Evolutionary conservation across 2,797 vertebrate species (phyloP), one percentile per base, ranked within the genome.

Genomic region (Platalea minor): DNA sequence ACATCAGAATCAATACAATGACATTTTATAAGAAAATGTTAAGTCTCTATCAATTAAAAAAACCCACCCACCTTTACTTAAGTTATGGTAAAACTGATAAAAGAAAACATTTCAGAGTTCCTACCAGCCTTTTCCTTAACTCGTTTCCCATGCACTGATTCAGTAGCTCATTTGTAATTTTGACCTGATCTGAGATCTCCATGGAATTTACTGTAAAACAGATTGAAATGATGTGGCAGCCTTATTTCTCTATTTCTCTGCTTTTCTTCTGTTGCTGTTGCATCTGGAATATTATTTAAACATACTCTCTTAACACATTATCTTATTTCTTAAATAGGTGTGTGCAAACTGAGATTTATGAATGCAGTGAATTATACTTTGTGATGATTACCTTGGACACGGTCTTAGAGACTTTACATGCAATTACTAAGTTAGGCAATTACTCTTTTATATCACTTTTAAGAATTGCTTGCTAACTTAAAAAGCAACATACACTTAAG

Each of bases 31-130:
- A n/a, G 18, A 54, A 79, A 87, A 76, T 41, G 68, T 23, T 69
- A 51, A 19, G 14, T 51, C 4, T 28, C 24, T 54, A 11, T 59
- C 78, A 68, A 51, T 48, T 61, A 31, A 57, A 78, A 78, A 33
- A 17, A 2, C 0, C 6, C 11, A 43, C 2, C 0, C 9, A 19
- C 11, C 4, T 65, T 80, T 61, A 37, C 1, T 56, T n/a, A 65
- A 69, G 8, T 26, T 57, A 37, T 5, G 8, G 23, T 31, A 51
- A 73, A 65, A 88, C 2, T 9, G 13, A 41, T 10, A 26, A 39
- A 64, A 50, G 7, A 53, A 43, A 74, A 25, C 51, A 53, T 0
- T 2, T 13, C 8, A 20, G 37, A 64, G 13, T 45, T 69, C 51
- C 9, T 39, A 48, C 46, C 41, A 68, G 45, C 16, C 20, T 89